Base-by-base conservation (phyloP, 2,888 invertebrate genomes). In the Apodemia hepburni region DNA sequence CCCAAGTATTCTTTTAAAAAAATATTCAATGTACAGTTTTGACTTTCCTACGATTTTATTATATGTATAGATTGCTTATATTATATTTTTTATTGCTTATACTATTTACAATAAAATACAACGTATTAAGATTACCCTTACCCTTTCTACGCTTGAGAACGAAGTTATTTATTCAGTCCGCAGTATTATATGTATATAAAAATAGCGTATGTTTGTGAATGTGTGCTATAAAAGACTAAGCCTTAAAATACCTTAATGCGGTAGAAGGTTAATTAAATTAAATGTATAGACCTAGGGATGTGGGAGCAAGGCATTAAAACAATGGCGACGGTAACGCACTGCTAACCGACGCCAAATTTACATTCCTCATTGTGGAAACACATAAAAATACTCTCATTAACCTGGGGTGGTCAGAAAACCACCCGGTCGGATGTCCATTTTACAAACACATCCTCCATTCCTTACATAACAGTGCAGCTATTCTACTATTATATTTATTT, bases 371-470 rank as follows among this genome's bases (percentile, higher is more conserved):
- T 87, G 90, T 80, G 82, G 79, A 81, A 82, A 83, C 77, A 86
- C 87, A 84, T 88, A 90, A 90, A 90, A 90, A 88, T 85, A 79
- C 84, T 80, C 90, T 89, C 87, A 90, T 90, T 91, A 87, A 87
- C 88, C 86, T 86, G 85, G 78, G 82, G 81, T 80, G 84, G 82
- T 81, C 85, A 83, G 78, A 78, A 79, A 80, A 79, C 80, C 79
- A 76, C 77, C 78, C 81, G 72, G 74, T 72, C 66, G 69, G 73
- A 74, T 71, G 75, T 68, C 67, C 68, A 67, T 69, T 72, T 66
- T 67, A 68, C 68, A 68, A 69, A 49, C 18, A 49, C 62, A 69
- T 69, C 68, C 65, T 63, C 62, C 60, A 65, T 63, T 64, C 74
- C 69, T 70, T 68, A 8, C 33, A 67, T 64, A 61, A 71, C 61